phyloP scores from a whole-genome alignment of 2,888 invertebrate genomes.

The Cephus pulcher region DNA sequence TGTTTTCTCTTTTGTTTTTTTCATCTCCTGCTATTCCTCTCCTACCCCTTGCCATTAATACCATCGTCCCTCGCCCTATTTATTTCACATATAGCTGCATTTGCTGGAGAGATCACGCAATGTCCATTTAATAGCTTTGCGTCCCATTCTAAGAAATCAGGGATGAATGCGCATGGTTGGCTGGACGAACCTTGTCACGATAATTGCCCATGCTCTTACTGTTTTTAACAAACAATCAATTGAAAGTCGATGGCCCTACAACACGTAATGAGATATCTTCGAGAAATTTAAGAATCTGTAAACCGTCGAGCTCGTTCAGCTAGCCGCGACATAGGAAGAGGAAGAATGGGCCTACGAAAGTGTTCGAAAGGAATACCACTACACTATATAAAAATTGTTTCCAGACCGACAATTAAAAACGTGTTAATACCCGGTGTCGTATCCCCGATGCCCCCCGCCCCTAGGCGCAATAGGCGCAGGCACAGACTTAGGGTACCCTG shows the following conservation, averaged over 20 bases:
- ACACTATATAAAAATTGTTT: conserved; percentile 64
- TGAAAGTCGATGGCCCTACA: too few relatives aligned
- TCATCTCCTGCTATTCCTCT: too few relatives aligned
- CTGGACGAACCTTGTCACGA: conserved; percentile 40
- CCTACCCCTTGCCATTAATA: too few relatives aligned
- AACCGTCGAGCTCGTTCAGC: conserved; percentile 8
- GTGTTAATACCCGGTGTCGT: conserved; percentile 66
- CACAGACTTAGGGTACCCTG: conserved; percentile 66
- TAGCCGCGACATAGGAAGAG: conserved; percentile 13
- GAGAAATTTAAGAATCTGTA: not conserved
- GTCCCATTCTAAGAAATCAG: conserved; percentile 59
- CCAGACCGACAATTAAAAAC: conserved; percentile 67
- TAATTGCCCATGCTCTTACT: too few relatives aligned
- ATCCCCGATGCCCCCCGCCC: conserved; percentile 63
- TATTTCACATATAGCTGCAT: conserved; percentile 13
- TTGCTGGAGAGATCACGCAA: conserved; percentile 42
- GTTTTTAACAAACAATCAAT: too few relatives aligned
- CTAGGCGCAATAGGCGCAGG: conserved; percentile 67
- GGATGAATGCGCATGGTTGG: conserved; percentile 52
- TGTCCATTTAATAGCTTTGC: conserved; percentile 62
- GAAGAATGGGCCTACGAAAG: conserved; percentile 20
- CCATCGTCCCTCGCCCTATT: too few relatives aligned
- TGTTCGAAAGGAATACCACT: conserved; percentile 40
- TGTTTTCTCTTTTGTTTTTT: too few relatives aligned
- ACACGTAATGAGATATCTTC: not conserved